Evolutionary conservation across 2,888 invertebrate species (phyloP).

Genomic region (Rhagium mordax): DNA sequence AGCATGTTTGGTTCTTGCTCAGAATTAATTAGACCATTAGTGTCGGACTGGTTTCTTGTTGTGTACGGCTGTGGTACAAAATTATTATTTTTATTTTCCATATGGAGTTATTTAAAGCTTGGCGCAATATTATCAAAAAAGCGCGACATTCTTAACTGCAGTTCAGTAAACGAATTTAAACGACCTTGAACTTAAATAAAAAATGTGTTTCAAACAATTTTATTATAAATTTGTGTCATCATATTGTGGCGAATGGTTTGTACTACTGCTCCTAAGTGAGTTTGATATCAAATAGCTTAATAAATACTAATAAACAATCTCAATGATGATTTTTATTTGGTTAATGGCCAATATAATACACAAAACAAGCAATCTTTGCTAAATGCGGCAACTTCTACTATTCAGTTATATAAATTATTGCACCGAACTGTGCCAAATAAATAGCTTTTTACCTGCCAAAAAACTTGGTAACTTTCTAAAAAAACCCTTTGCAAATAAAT

Average conservation of each 20-base stretch:
- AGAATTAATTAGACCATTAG: conserved; percentile 42
- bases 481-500: conserved; percentile 21
- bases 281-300: conserved; percentile 60
- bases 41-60: conserved; percentile 42
- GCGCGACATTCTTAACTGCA: conserved; percentile 38
- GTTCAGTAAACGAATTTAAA: conserved; percentile 39
- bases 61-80: conserved; percentile 27
- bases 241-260: conserved; percentile 60
- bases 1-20: conserved; percentile 45
- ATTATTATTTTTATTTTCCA: conserved; percentile 30
- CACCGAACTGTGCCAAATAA: not conserved
- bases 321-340: conserved; percentile 62
- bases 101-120: conserved; percentile 40
- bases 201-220: conserved; percentile 54
- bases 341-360: conserved; percentile 52
- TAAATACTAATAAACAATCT: conserved; percentile 62
- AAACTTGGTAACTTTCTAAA: conserved; percentile 28
- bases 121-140: conserved; percentile 39
- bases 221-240: conserved; percentile 60
- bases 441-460: conserved; percentile 5
- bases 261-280: conserved; percentile 60
- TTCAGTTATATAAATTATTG: not conserved
- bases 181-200: conserved; percentile 45
- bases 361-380: conserved; percentile 14
- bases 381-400: not conserved